These are phyloP conservation scores for Euwallacea fornicatus DNA, from an alignment of 1,140 invertebrate species.

Conservation along the genomic window DNA sequence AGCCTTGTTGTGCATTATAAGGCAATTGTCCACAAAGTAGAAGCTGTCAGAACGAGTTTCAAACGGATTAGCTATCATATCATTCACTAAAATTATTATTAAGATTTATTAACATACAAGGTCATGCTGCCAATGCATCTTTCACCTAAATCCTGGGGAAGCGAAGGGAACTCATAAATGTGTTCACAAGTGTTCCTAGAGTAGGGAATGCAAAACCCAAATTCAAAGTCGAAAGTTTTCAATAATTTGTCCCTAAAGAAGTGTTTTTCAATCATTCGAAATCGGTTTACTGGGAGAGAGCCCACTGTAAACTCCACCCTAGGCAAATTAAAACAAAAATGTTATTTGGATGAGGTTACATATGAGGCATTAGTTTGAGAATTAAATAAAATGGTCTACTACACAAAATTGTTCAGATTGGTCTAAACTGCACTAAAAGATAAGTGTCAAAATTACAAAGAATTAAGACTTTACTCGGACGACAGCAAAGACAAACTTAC, in stretches of 20 bases:
- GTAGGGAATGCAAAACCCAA: conserved; percentile 98
- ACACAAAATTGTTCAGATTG: too few species aligned
- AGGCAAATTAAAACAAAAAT: conserved; percentile 44
- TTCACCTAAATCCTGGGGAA: conserved; percentile 82
- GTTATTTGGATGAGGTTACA: background rate
- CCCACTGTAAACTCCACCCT: conserved; percentile 96
- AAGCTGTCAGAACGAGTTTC: conserved; percentile 98
- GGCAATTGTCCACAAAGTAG: conserved; percentile 95
- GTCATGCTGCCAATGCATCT: conserved; percentile 4
- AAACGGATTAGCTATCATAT: conserved; percentile 95
- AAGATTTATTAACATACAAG: conserved; percentile 1
- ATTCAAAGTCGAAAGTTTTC: conserved; percentile 99
- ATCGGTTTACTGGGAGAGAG: conserved; percentile 87
- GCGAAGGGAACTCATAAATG: conserved; percentile 96
- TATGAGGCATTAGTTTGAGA: too few species aligned
- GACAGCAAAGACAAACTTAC: conserved; percentile 60
- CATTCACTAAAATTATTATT: conserved; percentile 74
- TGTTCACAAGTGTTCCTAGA: conserved; percentile 98
- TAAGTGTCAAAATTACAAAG: too few species aligned
- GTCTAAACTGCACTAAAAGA: too few species aligned
- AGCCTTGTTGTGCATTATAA: conserved; percentile 99
- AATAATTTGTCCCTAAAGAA: conserved; percentile 92
- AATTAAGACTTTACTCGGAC: background rate
- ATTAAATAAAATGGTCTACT: too few species aligned
- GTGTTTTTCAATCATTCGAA: conserved; percentile 98